Evolutionary conservation across 2,797 vertebrate genomes (phyloP), one percentile per base, ranked within the genome.

Genomic region (Chelidonichthys spinosus): DNA sequence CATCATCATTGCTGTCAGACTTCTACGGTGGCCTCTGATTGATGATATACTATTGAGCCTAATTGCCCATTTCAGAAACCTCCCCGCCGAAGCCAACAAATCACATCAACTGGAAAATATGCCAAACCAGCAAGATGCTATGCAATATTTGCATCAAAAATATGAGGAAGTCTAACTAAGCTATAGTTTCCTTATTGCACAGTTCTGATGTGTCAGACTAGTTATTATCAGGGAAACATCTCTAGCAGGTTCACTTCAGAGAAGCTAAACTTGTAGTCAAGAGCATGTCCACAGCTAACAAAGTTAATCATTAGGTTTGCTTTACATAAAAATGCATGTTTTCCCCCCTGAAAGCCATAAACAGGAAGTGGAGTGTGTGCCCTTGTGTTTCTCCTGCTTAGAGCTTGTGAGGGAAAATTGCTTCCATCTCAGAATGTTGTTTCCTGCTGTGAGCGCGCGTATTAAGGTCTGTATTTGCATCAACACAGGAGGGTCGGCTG

Each of bases 371-470:
- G 67, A 61, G 49, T 58, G 15, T 72, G 36, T 46, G 47, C 32
- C 14, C 25, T 60, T 47, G 25, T 64, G 44, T 43, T 70, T 61
- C 59, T 61, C 13, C 36, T 59, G 46, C 50, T 40, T 61, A 59
- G 55, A 76, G 59, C 54, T 39, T 65, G 49, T 60, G 42, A 60
- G n/a, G 62, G 68, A 78, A 44, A 65, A 72, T 14, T 35, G 18
- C 47, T 43, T 74, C 54, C 4, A 36, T 40, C 37, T 65, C 68
- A 6, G 33, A 33, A 11, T 44, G 65, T 66, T 58, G 47, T 69
- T 58, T 71, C 69, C 70, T 14, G 56, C 64, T 59, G 63, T 44
- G 76, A 62, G 42, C 62, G 37, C 44, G 50, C 25, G 39, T 42
- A 14, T 25, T 50, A 11, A 44, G 32, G 52, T 63, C 32, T 49